Conservation (phyloP, 2,113 vertebrate genomes). For the Donacobius atricapilla region DNA sequence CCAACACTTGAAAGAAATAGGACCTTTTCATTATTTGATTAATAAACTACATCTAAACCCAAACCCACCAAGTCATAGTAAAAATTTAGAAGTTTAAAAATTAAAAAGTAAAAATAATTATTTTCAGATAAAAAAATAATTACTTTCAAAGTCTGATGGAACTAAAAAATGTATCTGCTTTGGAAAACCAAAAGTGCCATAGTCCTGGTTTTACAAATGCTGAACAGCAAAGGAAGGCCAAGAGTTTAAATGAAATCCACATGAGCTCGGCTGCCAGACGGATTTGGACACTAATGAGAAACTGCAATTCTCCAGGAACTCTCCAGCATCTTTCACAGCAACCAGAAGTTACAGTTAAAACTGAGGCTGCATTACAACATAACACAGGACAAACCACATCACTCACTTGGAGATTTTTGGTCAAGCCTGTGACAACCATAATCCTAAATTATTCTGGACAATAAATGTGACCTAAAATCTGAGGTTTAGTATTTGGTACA, state of each 20-base stretch:
- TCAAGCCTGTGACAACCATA: background rate
- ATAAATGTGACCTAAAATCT: background rate
- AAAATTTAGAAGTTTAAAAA: background rate
- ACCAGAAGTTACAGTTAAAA: background rate
- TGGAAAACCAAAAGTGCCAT: background rate
- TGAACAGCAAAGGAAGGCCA: background rate
- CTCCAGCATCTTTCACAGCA: background rate
- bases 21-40: background rate
- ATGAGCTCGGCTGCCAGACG: background rate
- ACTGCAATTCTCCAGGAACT: background rate
- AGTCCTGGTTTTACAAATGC: background rate
- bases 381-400: background rate
- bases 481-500: background rate
- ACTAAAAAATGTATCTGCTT: background rate
- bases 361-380: background rate
- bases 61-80: background rate
- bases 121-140: background rate
- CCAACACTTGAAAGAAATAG: background rate
- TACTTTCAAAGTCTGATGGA: background rate
- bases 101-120: background rate
- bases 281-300: background rate
- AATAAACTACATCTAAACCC: background rate
- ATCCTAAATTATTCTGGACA: background rate
- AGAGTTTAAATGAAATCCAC: background rate
- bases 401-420: background rate